Evolutionary conservation across 2,888 invertebrate species (phyloP).

Genomic region (Fissipunctia ypsillon): DNA sequence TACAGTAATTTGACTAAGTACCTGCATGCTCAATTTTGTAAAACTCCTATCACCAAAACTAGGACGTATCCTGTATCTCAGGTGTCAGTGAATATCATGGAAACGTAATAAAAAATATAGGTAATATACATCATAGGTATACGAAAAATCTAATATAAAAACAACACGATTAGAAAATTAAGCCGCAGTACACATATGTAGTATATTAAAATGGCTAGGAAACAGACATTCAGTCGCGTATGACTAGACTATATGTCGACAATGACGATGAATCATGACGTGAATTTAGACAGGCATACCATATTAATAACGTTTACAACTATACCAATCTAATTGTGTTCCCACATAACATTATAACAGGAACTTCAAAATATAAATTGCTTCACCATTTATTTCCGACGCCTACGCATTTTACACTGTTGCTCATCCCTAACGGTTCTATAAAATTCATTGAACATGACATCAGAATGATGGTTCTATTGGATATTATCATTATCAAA

Average conservation of each 20-base stretch:
- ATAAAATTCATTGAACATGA: slow-evolving; percentile 58
- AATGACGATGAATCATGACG: slow-evolving; percentile 48
- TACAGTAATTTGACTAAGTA: too few relatives aligned
- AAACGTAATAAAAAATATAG: too few relatives aligned
- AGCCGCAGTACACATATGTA: not conserved
- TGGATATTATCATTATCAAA: slow-evolving; percentile 52
- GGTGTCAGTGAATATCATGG: too few relatives aligned
- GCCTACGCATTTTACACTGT: slow-evolving; percentile 39
- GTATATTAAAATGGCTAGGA: slow-evolving; percentile 3
- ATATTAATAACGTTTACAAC: slow-evolving; percentile 44
- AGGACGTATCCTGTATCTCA: too few relatives aligned
- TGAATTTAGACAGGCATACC: slow-evolving; percentile 49
- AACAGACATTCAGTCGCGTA: slow-evolving; percentile 42
- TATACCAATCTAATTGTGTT: slow-evolving; percentile 32
- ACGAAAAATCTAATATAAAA: not conserved
- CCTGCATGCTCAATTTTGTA: too few relatives aligned
- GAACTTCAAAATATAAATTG: slow-evolving; percentile 48
- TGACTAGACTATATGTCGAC: slow-evolving; percentile 55
- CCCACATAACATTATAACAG: slow-evolving; percentile 45
- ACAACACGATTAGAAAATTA: not conserved
- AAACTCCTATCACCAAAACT: too few relatives aligned
- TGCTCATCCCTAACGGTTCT: slow-evolving; percentile 59
- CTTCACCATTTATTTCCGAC: slow-evolving; percentile 50
- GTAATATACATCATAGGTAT: not conserved
- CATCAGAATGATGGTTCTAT: slow-evolving; percentile 60